A percentile compares a stretch with the other conserved stretches of the same genome.
Evolutionary conservation across 2,797 vertebrate species (phyloP).

Genomic region (Pseudopleuronectes americanus): DNA sequence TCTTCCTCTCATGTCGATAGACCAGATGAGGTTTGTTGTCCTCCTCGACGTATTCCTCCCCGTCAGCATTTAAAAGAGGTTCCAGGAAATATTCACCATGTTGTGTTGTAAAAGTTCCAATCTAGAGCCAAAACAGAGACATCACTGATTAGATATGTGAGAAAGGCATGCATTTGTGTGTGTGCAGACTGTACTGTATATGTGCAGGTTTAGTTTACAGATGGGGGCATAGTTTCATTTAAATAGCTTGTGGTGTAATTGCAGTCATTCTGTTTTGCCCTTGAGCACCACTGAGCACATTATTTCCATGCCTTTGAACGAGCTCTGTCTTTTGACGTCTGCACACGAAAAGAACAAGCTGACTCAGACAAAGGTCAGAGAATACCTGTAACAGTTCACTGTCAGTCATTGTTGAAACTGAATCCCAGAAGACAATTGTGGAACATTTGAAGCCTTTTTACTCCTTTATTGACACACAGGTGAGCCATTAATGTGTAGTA

Average conservation of each 20-base stretch:
- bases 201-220: constrained; percentile 21
- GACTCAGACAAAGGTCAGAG: constrained; percentile 44
- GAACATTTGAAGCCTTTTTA: constrained; percentile 3
- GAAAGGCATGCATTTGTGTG: constrained; percentile 23
- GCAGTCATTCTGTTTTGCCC: constrained; percentile 35
- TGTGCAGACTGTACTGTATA: constrained; percentile 7
- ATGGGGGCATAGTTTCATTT: constrained; percentile 39
- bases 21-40: constrained; percentile 96
- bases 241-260: constrained; percentile 35
- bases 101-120: constrained; percentile 93
- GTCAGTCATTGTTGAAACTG: constrained; percentile 20
- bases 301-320: constrained; percentile 44
- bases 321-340: constrained; percentile 38
- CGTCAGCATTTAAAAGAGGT: constrained; percentile 88
- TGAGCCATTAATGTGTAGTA: no score
- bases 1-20: constrained; percentile 87
- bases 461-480: background rate
- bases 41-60: constrained; percentile 88
- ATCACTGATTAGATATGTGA: constrained; percentile 30
- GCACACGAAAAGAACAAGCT: constrained; percentile 48
- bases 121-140: constrained; percentile 76
- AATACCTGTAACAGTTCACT: constrained; percentile 6
- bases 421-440: background rate
- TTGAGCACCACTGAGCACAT: constrained; percentile 38
- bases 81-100: constrained; percentile 95